Percentiles rank a stretch among this genome's conserved stretches.
These are phyloP conservation scores for Poeciliopsis paucimaculata DNA, from an alignment of 2,797 vertebrate genomes.

Conservation along the genomic window DNA sequence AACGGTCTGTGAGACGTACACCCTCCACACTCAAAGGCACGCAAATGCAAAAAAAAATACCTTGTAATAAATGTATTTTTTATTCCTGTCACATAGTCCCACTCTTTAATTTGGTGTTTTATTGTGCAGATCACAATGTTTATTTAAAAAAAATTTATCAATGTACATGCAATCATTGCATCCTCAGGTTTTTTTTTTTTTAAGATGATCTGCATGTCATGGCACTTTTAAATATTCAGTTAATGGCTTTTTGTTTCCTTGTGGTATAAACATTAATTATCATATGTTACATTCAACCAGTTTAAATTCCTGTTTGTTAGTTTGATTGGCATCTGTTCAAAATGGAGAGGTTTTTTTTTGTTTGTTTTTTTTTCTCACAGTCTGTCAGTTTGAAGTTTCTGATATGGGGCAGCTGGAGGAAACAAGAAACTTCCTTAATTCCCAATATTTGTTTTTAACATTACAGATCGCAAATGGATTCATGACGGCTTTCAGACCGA, in stretches of 20 bases:
- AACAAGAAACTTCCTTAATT: neutral
- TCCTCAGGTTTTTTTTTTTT: neutral
- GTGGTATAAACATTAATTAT: neutral
- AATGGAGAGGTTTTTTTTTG: neutral
- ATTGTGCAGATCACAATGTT: neutral
- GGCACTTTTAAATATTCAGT: neutral
- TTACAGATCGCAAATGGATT: conserved; percentile 70
- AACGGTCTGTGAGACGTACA: neutral
- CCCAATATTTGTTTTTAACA: neutral
- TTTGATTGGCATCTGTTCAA: neutral
- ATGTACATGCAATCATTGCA: neutral
- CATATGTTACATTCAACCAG: neutral
- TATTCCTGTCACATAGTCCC: neutral
- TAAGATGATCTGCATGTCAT: neutral
- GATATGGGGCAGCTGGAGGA: too few relatives aligned
- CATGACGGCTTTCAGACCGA: conserved; percentile 66
- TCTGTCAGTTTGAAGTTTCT: neutral
- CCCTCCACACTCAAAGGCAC: neutral
- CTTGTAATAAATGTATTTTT: neutral
- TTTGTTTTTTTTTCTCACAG: neutral
- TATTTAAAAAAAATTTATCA: neutral
- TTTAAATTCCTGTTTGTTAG: neutral
- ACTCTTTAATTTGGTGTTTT: neutral
- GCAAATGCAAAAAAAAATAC: neutral
- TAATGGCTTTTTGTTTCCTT: neutral